Percentiles rank a stretch among this genome's conserved stretches.
phyloP scores from a whole-genome alignment of 2,888 invertebrate species.

The Philopedon plagiatum region DNA sequence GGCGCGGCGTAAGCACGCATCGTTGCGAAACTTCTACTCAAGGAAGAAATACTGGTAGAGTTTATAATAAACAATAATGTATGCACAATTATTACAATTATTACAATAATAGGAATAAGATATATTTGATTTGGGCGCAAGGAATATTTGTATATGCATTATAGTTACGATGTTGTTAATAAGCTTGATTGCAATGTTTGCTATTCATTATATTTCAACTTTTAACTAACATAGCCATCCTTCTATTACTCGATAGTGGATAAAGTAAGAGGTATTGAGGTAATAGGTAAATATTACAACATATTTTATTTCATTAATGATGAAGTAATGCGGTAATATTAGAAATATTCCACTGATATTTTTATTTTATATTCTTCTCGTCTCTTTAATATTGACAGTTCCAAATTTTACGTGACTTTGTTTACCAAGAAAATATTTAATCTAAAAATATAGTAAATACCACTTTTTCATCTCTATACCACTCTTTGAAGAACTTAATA shows the following conservation, averaged over 20 bases:
- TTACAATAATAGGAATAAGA: not conserved
- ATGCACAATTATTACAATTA: not conserved
- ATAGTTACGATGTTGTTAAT: not conserved
- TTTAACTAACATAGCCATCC: not conserved
- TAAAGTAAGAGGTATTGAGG: not conserved
- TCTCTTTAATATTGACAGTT: no score
- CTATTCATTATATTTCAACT: not conserved
- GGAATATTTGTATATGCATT: not conserved
- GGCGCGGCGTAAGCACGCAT: constrained; percentile 16
- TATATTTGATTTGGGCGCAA: not conserved
- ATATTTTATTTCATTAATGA: not conserved
- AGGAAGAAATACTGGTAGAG: not conserved
- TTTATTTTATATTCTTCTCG: no score
- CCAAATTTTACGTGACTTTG: no score
- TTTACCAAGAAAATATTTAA: no score
- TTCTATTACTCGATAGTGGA: not conserved
- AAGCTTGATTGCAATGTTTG: not conserved
- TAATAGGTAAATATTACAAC: not conserved
- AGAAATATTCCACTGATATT: no score
- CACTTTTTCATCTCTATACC: no score
- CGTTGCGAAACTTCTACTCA: constrained; percentile 3
- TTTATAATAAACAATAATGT: not conserved
- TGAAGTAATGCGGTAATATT: no score
- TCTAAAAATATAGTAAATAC: no score
- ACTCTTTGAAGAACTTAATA: no score